Conservation (phyloP, 2,888 invertebrate genomes). For the Notocelia uddmanniana region DNA sequence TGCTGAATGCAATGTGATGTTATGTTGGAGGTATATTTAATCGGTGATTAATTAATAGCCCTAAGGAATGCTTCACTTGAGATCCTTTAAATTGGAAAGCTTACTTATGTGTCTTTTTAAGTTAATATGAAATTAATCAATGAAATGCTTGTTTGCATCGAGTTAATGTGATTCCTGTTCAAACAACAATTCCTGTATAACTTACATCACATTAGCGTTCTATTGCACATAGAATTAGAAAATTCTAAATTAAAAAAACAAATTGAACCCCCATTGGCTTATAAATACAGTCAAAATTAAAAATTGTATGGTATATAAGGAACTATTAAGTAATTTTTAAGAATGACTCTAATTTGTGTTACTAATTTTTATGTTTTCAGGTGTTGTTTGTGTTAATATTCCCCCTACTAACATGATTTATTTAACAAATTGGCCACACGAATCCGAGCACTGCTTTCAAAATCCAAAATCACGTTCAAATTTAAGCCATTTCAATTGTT, state of each 20-base stretch:
- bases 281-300: neutral
- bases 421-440: slow-evolving; percentile 64
- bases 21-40: neutral
- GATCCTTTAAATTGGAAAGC: too few relatives aligned
- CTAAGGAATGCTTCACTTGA: too few relatives aligned
- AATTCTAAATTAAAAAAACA: neutral
- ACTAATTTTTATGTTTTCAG: slow-evolving; percentile 76
- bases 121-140: too few relatives aligned
- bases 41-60: neutral
- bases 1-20: slow-evolving; percentile 17
- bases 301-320: neutral
- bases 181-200: neutral
- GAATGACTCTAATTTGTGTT: slow-evolving; percentile 55
- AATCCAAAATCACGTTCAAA: slow-evolving; percentile 51
- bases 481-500: neutral
- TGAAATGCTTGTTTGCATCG: neutral
- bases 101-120: too few relatives aligned
- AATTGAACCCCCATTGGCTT: neutral
- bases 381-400: slow-evolving; percentile 68
- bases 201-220: neutral
- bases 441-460: slow-evolving; percentile 80
- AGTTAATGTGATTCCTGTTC: neutral
- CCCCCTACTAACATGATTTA: slow-evolving; percentile 64
- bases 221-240: neutral
- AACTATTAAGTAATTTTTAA: slow-evolving; percentile 42